Evolutionary conservation across 2,113 vertebrate genomes (phyloP), one percentile per base, ranked within the genome.

Genomic region (Caranx ignobilis): DNA sequence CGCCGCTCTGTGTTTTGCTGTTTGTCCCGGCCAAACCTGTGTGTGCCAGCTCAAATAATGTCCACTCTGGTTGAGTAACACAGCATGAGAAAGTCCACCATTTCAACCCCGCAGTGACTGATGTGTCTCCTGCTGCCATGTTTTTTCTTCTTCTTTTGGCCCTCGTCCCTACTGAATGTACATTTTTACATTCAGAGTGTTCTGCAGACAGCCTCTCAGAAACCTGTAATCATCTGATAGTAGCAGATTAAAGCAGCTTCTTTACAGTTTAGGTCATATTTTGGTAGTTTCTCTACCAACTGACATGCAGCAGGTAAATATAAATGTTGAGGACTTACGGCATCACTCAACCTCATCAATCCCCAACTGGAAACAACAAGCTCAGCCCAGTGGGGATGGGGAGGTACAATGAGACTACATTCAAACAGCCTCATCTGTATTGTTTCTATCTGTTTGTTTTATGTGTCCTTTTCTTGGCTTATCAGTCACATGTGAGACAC

Each of bases 1-100:
- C 62, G 18, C 70, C 19, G 61, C 84, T 84, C 86, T 89, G 81
- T 81, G 82, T 87, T 90, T 91, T 82, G 55, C 55, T 72, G 64
- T 85, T 88, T 69, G 34, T 71, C 62, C 77, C 7, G 6, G 76
- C 76, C 85, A 77, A 75, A 61, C 61, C 12, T 62, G 54, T 47
- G 76, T 66, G 75, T 73, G 82, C 88, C 87, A 85, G 81, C 75
- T 86, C 35, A 85, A 89, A 92, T 91, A 89, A 86, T 73, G 82
- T 87, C 87, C 82, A 77, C 55, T 79, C 85, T 79, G 88, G 68
- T 74, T 62, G 78, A 86, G 87, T 76, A 90, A 72, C 85, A 55
- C 76, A 67, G 71, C 77, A 81, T 77, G 83, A 89, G 77, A 90
- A 83, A 83, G 75, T 67, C 69, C 70, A 48, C 80, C 55, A 4